These are phyloP conservation scores for Pygoscelis antarcticus DNA, from an alignment of 2,113 vertebrate species.

Conservation along the genomic window DNA sequence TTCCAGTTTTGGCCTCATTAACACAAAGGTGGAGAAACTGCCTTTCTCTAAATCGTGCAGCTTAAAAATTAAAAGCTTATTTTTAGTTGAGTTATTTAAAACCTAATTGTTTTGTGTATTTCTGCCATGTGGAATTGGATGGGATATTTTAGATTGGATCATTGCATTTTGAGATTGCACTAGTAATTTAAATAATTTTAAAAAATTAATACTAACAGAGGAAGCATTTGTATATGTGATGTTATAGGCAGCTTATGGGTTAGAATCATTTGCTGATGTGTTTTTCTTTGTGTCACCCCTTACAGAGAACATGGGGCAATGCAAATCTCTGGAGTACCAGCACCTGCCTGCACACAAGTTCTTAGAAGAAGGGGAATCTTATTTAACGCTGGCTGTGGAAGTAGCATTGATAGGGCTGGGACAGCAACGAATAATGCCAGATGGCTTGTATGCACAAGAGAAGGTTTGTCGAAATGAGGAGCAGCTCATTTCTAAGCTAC, in stretches of 20 bases:
- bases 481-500: conserved; percentile 91
- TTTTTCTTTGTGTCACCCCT: not conserved
- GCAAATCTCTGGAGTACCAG: conserved; percentile 87
- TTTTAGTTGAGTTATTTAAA: not conserved
- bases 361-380: conserved; percentile 91
- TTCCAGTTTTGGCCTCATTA: not conserved
- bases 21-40: not conserved
- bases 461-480: conserved; percentile 95
- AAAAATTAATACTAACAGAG: not conserved
- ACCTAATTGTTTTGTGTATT: not conserved
- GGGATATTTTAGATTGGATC: not conserved
- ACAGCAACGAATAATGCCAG: conserved; percentile 96
- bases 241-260: not conserved
- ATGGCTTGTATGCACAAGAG: conserved; percentile 95
- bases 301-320: conserved; percentile 80
- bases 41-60: not conserved
- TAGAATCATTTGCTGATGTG: not conserved
- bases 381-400: conserved; percentile 89
- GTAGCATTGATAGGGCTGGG: conserved; percentile 90
- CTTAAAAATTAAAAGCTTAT: not conserved
- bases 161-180: not conserved
- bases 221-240: not conserved
- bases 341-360: conserved; percentile 86
- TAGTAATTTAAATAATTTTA: not conserved
- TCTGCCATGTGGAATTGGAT: not conserved